Percentiles rank a stretch among this genome's conserved stretches.
Conservation (phyloP, 2,113 vertebrate genomes). For the Vulpes lagopus region DNA sequence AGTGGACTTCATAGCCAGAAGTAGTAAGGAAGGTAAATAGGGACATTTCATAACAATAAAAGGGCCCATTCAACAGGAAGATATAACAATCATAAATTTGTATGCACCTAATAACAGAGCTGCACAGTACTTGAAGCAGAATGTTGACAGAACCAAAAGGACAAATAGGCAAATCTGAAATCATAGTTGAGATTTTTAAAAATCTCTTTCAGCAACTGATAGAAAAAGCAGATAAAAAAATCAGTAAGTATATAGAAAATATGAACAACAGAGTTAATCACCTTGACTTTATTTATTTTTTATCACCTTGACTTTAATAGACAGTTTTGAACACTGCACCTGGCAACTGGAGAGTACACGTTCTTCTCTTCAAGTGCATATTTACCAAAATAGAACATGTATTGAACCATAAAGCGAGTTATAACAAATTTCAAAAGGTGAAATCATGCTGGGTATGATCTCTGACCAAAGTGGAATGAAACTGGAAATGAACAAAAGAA, state of each 20-base stretch:
- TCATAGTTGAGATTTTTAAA: not conserved
- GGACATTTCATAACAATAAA: not conserved
- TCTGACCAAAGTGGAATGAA: constrained; percentile 49
- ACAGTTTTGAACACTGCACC: not conserved
- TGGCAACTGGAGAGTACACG: not conserved
- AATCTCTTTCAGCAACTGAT: constrained; percentile 15
- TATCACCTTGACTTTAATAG: not conserved
- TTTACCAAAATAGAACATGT: constrained; percentile 15
- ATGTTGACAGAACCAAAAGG: not conserved
- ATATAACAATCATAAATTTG: not conserved
- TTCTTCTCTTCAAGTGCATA: not conserved
- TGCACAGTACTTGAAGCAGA: not conserved
- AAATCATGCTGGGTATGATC: constrained; percentile 37
- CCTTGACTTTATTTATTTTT: no score
- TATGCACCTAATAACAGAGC: not conserved
- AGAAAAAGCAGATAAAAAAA: constrained; percentile 46
- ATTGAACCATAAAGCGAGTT: constrained; percentile 3
- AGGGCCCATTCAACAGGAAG: not conserved
- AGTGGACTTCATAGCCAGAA: not conserved
- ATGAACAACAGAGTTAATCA: not conserved
- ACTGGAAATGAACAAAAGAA: constrained; percentile 58
- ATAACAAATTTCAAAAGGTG: constrained; percentile 52
- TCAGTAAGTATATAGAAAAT: not conserved
- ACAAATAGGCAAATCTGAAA: not conserved
- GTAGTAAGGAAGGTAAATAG: not conserved